Evolutionary conservation across 2,797 vertebrate species (phyloP).

Genomic region (Sebastes oblongus): DNA sequence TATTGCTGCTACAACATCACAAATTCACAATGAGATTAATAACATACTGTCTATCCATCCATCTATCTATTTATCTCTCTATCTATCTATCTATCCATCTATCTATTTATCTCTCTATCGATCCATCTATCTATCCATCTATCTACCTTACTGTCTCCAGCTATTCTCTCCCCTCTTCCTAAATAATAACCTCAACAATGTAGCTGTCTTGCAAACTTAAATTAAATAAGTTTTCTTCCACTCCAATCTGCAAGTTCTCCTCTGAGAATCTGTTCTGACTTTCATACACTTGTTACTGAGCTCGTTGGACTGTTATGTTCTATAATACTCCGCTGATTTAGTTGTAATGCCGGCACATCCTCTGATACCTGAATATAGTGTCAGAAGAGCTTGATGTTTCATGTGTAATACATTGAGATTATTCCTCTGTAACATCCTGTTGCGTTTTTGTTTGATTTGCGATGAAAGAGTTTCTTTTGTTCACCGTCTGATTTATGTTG

Average conservation of each 20-base stretch:
- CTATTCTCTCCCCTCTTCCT: no score
- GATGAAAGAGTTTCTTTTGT: slow-evolving; percentile 64
- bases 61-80: background rate
- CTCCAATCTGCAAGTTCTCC: background rate
- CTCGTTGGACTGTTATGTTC: background rate
- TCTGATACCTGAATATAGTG: background rate
- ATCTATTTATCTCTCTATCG: no score
- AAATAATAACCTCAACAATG: no score
- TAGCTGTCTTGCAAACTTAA: background rate
- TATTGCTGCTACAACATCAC: background rate
- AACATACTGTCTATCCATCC: background rate
- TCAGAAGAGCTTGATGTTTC: background rate
- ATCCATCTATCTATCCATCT: background rate
- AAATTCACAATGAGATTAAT: background rate
- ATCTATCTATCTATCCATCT: background rate
- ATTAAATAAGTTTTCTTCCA: background rate
- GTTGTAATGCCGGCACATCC: background rate
- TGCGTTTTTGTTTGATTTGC: slow-evolving; percentile 56
- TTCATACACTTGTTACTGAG: background rate
- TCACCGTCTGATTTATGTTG: slow-evolving; percentile 23
- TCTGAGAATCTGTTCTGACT: background rate
- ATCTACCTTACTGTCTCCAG: background rate
- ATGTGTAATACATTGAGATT: slow-evolving; percentile 30
- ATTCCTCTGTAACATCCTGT: slow-evolving; percentile 36
- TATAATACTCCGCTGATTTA: background rate